phyloP scores from a whole-genome alignment of 2,113 vertebrate species.

The Oncorhynchus keta region DNA sequence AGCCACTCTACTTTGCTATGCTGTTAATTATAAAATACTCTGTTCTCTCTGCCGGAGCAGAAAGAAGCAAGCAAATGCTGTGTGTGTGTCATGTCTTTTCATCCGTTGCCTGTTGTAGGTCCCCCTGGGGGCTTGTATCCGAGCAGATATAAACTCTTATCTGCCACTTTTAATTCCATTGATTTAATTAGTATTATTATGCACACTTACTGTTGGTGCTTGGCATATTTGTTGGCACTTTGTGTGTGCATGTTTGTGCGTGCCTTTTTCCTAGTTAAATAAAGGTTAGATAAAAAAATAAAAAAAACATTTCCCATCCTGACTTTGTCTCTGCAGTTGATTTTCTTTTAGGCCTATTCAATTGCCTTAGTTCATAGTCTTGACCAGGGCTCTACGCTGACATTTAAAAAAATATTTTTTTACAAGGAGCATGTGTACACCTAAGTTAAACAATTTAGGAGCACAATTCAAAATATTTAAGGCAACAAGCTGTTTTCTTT shows the following conservation, averaged over 20 bases:
- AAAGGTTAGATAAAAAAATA: too few species aligned
- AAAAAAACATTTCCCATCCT: not conserved
- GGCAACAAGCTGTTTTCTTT: too few species aligned
- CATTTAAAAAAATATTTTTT: too few species aligned
- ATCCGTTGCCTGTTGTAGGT: too few species aligned
- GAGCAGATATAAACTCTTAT: not conserved
- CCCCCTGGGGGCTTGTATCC: not conserved
- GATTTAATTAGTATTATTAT: not conserved
- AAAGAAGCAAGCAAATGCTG: too few species aligned
- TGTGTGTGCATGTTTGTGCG: not conserved
- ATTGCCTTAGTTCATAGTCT: too few species aligned
- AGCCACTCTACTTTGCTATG: not conserved
- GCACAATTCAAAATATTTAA: too few species aligned
- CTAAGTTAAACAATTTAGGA: too few species aligned
- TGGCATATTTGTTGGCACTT: not conserved
- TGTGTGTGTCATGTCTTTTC: too few species aligned
- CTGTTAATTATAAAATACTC: not conserved
- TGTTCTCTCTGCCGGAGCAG: not conserved
- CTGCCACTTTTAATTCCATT: not conserved
- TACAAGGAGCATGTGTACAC: too few species aligned
- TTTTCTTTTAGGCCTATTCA: too few species aligned
- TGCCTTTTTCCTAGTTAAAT: not conserved
- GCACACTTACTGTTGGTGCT: not conserved
- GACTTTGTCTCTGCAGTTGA: not conserved
- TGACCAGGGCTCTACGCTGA: too few species aligned